phyloP scores from a whole-genome alignment of 92 coral and sea anemone species.

The Virgularia gustaviana region DNA sequence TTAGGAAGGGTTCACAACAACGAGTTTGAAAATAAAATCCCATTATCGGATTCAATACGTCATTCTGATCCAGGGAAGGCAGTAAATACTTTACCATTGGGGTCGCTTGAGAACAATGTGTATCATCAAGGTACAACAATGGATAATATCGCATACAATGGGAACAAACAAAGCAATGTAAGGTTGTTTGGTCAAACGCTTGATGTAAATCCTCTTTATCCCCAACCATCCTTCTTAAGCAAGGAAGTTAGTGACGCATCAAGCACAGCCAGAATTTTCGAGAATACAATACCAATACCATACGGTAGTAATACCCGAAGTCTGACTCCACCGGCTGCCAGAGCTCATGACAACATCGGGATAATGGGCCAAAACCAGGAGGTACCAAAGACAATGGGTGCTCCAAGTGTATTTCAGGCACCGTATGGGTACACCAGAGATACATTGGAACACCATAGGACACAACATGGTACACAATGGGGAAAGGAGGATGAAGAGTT shows the following conservation, averaged over 20 bases:
- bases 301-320: background rate
- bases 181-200: too few species aligned
- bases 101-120: too few species aligned
- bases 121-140: too few species aligned
- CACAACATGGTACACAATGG: background rate
- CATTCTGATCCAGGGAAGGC: too few species aligned
- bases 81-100: too few species aligned
- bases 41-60: too few species aligned
- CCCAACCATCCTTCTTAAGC: conserved; percentile 20
- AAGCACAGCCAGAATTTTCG: conserved; percentile 6
- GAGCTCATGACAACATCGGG: background rate
- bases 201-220: background rate
- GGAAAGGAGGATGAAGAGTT: background rate
- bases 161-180: too few species aligned
- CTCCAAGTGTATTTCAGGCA: conserved; percentile 11
- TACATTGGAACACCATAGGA: background rate
- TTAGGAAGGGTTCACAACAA: too few species aligned
- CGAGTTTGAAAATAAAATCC: too few species aligned
- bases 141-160: too few species aligned
- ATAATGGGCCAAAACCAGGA: background rate
- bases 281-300: background rate
- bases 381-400: background rate
- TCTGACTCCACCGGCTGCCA: background rate
- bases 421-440: background rate
- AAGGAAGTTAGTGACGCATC: conserved; percentile 17